Percentiles rank a stretch among this genome's conserved stretches.
Conservation (phyloP, 53 echinoderm and acorn worm genomes). For the Echinometra lucunter region DNA sequence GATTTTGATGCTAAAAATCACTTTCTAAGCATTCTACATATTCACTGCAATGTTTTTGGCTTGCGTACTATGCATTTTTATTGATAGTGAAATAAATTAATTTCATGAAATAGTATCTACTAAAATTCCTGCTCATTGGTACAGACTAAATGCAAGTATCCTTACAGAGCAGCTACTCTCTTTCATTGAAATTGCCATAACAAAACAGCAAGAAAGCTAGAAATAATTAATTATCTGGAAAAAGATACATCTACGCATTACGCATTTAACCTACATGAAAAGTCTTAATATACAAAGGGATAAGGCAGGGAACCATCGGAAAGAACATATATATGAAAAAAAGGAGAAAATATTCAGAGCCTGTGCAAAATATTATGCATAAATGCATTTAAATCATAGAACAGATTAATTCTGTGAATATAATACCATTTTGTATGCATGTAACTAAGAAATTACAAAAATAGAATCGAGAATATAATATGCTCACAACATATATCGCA, state of each 20-base stretch:
- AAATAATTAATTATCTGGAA: background rate
- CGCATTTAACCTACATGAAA: background rate
- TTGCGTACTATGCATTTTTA: background rate
- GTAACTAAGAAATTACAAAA: slow-evolving; percentile 53
- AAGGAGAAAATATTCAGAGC: background rate
- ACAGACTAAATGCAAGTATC: background rate
- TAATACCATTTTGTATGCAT: slow-evolving; percentile 10
- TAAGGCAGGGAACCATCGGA: background rate
- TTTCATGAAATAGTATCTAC: background rate
- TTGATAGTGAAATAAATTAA: no score
- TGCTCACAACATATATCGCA: background rate
- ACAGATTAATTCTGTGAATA: slow-evolving; percentile 24
- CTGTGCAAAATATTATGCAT: background rate
- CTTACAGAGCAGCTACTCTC: background rate
- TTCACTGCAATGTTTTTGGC: background rate
- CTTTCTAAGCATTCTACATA: background rate
- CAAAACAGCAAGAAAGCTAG: background rate
- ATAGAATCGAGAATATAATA: slow-evolving; percentile 40
- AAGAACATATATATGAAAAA: background rate
- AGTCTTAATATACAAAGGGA: background rate
- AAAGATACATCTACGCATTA: background rate
- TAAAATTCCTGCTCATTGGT: background rate
- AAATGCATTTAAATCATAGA: slow-evolving; percentile 12
- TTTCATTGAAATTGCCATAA: background rate
- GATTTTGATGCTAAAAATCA: background rate